These are phyloP conservation scores for Indicator indicator DNA, from an alignment of 2,113 vertebrate species.

Conservation along the genomic window DNA sequence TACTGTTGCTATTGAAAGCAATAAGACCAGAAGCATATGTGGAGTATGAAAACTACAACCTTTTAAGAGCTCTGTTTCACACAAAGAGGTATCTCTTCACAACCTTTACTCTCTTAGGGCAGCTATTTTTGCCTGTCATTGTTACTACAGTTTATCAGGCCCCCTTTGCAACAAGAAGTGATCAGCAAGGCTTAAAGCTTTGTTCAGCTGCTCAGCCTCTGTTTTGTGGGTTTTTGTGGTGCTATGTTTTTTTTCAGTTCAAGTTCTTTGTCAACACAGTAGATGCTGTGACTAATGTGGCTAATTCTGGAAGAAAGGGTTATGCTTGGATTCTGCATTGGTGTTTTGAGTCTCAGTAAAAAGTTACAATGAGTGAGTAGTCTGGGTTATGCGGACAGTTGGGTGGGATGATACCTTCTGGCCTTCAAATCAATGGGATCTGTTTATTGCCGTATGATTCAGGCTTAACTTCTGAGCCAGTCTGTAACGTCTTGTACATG, in stretches of 20 bases:
- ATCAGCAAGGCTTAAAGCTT: not conserved
- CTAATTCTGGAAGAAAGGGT: conserved; percentile 67
- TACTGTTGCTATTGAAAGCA: not conserved
- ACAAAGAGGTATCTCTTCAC: not conserved
- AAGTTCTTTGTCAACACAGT: conserved; percentile 66
- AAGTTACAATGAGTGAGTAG: conserved; percentile 63
- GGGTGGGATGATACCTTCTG: conserved; percentile 52
- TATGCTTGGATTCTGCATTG: conserved; percentile 53
- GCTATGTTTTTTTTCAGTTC: not conserved
- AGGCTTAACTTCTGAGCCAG: conserved; percentile 24
- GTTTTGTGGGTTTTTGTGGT: conserved; percentile 19
- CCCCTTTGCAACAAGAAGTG: not conserved
- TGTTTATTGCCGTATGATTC: conserved; percentile 1
- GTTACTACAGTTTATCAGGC: not conserved
- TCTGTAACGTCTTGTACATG: not conserved
- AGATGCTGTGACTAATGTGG: conserved; percentile 66
- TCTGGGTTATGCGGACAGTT: conserved; percentile 35
- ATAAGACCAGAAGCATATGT: not conserved
- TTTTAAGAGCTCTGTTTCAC: not conserved
- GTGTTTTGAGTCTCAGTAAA: conserved; percentile 58
- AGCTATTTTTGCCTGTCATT: not conserved
- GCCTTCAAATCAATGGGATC: conserved; percentile 33
- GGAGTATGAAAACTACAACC: not conserved
- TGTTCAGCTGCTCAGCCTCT: conserved; percentile 14
- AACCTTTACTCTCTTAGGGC: not conserved